Evolutionary conservation across 2,113 vertebrate genomes (phyloP), one percentile per base, ranked within the genome.

Genomic region (Coptodon rendalli): DNA sequence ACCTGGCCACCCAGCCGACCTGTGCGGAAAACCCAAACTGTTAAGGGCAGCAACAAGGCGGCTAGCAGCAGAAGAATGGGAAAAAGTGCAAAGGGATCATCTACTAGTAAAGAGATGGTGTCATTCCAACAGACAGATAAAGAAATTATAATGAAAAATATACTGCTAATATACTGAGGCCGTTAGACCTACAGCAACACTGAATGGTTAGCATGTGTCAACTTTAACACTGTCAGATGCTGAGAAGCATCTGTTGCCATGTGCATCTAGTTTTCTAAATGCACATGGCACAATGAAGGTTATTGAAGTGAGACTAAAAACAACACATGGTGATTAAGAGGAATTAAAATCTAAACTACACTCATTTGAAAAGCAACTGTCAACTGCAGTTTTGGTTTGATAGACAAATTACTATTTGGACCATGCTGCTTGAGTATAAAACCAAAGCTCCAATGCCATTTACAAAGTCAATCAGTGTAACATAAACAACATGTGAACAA

Each of bases 401-500:
- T 48, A 50, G 43, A 76, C n/a, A 24, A 71, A 43, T 9, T 9
- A 40, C 9, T 29, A 19, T 29, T 48, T 48, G 43, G 14, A 17
- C 59, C 19, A 14, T 66, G 2, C 29, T 36, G 29, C 57, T 36
- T 6, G 0, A 84, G 78, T 48, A 82, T 80, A 22, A 66, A 34
- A 66, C 66, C 57, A 86, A 71, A 45, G 88, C 52, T 50, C 79
- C 76, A 31, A 40, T 2, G 19, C 57, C 88, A 92, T 87, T 86
- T 89, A 87, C 85, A 92, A 87, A 92, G 71, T 82, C 54, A 76
- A 76, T 76, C 24, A 50, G 43, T 50, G 71, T 19, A 31, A 31
- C 71, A 12, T 31, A 76, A 86, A 90, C 81, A 87, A 90, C 61
- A 91, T 45, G 81, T 87, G 82, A 71, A 63, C 91, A 86, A 91